Conservation (phyloP, 2,888 invertebrate genomes). For the Drosophila austrosaltans region DNA sequence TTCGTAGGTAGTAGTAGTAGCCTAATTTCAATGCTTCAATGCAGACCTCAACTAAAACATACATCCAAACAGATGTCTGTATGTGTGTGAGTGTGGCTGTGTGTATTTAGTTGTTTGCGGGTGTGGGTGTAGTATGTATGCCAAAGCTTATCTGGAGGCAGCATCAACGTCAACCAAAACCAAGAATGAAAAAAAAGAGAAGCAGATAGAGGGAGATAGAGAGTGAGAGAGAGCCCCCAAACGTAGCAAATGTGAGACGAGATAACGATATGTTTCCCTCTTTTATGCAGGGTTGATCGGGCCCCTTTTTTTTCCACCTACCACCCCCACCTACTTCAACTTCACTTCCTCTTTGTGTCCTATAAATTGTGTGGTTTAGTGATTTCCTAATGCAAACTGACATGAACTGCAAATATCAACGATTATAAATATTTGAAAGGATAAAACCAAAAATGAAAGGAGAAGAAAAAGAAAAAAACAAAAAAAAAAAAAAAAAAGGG, state of each 20-base stretch:
- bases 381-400: constrained; percentile 52
- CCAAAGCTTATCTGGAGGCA: constrained; percentile 65
- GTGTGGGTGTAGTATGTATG: constrained; percentile 36
- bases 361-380: constrained; percentile 21
- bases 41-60: constrained; percentile 50
- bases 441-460: neutral
- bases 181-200: constrained; percentile 13
- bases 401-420: constrained; percentile 36
- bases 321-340: neutral
- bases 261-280: constrained; percentile 31
- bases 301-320: neutral
- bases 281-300: constrained; percentile 13
- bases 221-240: constrained; percentile 23
- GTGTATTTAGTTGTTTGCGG: constrained; percentile 6
- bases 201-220: constrained; percentile 12
- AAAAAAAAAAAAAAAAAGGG: neutral
- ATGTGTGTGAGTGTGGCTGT: constrained; percentile 14
- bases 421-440: constrained; percentile 35
- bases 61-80: constrained; percentile 12
- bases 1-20: constrained; percentile 58
- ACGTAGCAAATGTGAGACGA: constrained; percentile 38
- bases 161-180: constrained; percentile 54
- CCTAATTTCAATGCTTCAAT: constrained; percentile 79
- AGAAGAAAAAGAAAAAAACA: neutral
- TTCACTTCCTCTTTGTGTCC: neutral